These are phyloP conservation scores for Solenopsis invicta DNA, from an alignment of 1,140 invertebrate genomes.

Conservation along the genomic window DNA sequence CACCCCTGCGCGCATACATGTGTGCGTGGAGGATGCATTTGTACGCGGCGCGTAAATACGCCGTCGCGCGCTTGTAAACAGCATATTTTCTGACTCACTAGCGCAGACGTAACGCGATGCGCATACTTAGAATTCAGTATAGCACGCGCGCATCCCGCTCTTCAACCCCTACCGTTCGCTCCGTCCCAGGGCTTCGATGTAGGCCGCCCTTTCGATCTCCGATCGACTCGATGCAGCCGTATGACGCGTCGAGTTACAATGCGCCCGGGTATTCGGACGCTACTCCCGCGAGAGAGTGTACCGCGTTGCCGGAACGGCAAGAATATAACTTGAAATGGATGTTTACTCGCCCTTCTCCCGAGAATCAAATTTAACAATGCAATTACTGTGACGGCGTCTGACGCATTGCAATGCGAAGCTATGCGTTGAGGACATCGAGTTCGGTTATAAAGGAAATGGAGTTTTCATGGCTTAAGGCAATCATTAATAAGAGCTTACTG, in stretches of 20 bases:
- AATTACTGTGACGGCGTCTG: not conserved
- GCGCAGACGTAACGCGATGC: constrained; percentile 78
- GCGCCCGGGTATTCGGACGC: constrained; percentile 8
- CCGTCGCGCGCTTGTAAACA: constrained; percentile 71
- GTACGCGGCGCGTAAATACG: constrained; percentile 40
- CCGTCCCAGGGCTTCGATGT: not conserved
- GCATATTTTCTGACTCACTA: constrained; percentile 82
- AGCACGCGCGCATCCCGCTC: constrained; percentile 59
- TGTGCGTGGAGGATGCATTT: constrained; percentile 2
- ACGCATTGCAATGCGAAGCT: not conserved
- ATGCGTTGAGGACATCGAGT: not conserved
- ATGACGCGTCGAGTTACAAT: constrained; percentile 62
- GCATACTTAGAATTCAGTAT: constrained; percentile 80
- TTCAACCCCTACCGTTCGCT: not conserved
- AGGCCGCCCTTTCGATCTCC: not conserved
- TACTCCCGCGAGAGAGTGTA: not conserved
- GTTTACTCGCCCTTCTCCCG: not conserved
- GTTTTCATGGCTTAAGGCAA: not conserved
- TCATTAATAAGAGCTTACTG: constrained; percentile 25
- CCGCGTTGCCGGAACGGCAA: not conserved
- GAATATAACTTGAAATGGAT: not conserved
- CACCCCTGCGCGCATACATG: not conserved
- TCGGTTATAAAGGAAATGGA: constrained; percentile 1
- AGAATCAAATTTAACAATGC: constrained; percentile 53
- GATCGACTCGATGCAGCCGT: constrained; percentile 11